phyloP scores from a whole-genome alignment of 1,140 invertebrate genomes.

The Octopus bimaculoides region DNA sequence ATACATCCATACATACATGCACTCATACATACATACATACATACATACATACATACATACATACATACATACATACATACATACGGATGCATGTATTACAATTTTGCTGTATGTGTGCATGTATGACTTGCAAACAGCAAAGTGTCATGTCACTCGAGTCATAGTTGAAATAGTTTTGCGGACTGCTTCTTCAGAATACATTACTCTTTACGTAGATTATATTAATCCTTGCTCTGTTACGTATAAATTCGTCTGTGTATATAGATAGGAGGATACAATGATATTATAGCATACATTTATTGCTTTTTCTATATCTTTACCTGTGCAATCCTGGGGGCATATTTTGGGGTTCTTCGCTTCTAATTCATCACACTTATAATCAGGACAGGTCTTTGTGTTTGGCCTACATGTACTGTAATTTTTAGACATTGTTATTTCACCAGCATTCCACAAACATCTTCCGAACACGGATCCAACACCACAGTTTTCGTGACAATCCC shows the following conservation, averaged over 20 bases:
- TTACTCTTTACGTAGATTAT: background rate
- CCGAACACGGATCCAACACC: slow-evolving; percentile 26
- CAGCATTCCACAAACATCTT: slow-evolving; percentile 26
- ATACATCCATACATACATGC: background rate
- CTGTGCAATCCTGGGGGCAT: slow-evolving; percentile 73
- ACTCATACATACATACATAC: background rate
- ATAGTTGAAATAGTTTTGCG: background rate
- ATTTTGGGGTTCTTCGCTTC: slow-evolving; percentile 63
- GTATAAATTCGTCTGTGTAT: background rate
- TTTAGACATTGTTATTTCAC: slow-evolving; percentile 13
- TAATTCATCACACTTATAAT: slow-evolving; percentile 69
- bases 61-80: background rate
- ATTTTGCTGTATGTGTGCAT: background rate
- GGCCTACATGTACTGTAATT: slow-evolving; percentile 69
- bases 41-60: background rate
- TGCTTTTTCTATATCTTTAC: slow-evolving; percentile 34
- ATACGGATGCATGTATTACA: background rate
- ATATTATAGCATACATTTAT: background rate
- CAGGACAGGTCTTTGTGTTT: slow-evolving; percentile 65
- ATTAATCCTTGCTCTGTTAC: background rate
- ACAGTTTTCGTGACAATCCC: slow-evolving; percentile 23
- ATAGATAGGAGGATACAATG: background rate
- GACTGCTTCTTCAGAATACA: background rate
- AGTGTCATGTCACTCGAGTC: background rate
- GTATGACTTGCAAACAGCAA: background rate